Evolutionary conservation across 2,888 invertebrate species (phyloP), one percentile per base, ranked within the genome.

Genomic region (Ctena decussata): DNA sequence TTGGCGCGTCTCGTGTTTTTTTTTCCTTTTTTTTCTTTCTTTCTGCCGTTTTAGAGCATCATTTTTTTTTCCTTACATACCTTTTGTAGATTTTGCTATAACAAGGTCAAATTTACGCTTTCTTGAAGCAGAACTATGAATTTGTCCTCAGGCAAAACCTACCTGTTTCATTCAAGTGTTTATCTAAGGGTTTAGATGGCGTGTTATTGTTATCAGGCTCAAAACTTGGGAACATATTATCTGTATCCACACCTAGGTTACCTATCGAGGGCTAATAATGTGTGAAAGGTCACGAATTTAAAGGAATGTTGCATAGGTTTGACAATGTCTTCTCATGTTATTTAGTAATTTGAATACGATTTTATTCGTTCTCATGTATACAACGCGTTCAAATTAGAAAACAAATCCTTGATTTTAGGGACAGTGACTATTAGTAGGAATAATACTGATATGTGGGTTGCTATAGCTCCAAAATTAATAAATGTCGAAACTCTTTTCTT

Each of bases 101-200:
- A 53, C 21, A 53, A 35, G 65, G 65, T 65, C 65, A 65, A 65
- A 65, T 65, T 65, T 65, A 65, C 65, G 35, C 65, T 65, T 35
- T 30, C n/a, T 30, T 65, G 32, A 11, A 21, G 32, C 35, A 35
- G 35, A 65, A 65, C 65, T 65, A 35, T 18, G 18, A 32, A 15
- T 32, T 65, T 32, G 5, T 35, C 65, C 35, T 35, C 32, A 35
- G 65, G 32, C 65, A 35, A 65, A 65, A 65, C 65, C 6, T 65
- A 65, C 65, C 35, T 65, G 65, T 65, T 65, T 57, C 57, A 57
- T 57, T 57, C 6, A 27, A 57, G n/a, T 57, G 57, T 57, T 57
- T 57, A 57, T 57, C 57, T 57, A 57, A 57, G 15, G 27, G 57
- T 57, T 57, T 32, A 35, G 65, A 32, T 65, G 65, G 65, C 35